These are phyloP conservation scores for Catharus minimus DNA, from an alignment of 2,113 vertebrate species.

Conservation along the genomic window DNA sequence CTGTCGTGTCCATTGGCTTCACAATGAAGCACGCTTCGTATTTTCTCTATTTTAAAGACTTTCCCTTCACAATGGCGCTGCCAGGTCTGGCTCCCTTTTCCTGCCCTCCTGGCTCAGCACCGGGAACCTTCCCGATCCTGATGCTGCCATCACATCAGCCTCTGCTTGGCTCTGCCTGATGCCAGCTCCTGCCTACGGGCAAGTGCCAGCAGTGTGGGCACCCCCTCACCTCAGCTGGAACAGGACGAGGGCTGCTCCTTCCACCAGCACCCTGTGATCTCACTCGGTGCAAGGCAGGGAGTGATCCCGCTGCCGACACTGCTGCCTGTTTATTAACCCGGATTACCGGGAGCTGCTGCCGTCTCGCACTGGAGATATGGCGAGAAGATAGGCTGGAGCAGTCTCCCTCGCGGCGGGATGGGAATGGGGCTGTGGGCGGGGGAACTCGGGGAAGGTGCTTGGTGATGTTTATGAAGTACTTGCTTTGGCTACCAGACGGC, in stretches of 20 bases:
- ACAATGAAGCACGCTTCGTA: neutral
- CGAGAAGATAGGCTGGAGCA: neutral
- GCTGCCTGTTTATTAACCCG: slow-evolving; percentile 27
- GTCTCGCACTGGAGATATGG: slow-evolving; percentile 38
- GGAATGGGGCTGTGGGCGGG: neutral
- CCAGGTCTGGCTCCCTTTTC: neutral
- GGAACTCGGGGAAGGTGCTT: neutral
- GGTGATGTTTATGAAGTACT: neutral
- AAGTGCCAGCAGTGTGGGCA: accelerated
- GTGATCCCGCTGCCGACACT: neutral
- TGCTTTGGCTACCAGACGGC: neutral
- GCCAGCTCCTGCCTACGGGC: accelerated
- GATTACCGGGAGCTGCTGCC: neutral
- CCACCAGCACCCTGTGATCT: neutral
- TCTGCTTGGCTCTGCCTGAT: neutral
- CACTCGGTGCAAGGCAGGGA: neutral
- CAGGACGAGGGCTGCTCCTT: neutral
- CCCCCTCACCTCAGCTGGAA: neutral
- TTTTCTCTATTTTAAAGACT: neutral
- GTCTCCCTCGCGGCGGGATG: neutral
- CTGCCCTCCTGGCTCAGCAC: neutral
- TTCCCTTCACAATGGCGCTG: neutral
- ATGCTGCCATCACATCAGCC: neutral
- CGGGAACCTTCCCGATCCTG: neutral
- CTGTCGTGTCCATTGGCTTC: neutral